Evolutionary conservation across 2,888 invertebrate species (phyloP).

Genomic region (Sisyra terminalis): DNA sequence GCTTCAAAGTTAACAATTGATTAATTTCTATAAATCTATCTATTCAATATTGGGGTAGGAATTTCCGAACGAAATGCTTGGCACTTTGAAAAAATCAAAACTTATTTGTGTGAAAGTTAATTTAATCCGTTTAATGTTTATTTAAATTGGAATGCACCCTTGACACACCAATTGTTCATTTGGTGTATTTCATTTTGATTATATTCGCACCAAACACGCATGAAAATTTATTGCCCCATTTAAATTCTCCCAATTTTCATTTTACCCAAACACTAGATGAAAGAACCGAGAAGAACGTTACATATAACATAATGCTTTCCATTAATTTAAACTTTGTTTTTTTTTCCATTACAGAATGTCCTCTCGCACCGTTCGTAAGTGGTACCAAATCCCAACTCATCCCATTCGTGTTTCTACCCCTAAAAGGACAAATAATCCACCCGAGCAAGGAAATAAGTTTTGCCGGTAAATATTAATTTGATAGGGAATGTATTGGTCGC

Average conservation of each 20-base stretch:
- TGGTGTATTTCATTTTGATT: no score
- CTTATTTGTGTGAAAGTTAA: no score
- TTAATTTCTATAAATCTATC: no score
- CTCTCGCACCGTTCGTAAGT: conserved; percentile 61
- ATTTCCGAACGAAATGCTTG: no score
- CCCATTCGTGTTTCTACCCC: conserved; percentile 71
- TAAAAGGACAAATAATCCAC: conserved; percentile 76
- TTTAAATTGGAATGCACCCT: no score
- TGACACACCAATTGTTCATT: no score
- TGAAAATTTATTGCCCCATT: no score
- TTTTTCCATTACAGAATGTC: conserved; percentile 37
- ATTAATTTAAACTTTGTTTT: conserved; percentile 4
- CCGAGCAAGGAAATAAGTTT: conserved; percentile 76
- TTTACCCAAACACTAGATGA: conserved; percentile 1
- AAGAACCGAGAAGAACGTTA: conserved; percentile 5
- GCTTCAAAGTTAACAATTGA: no score
- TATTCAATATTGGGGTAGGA: no score
- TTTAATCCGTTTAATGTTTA: no score
- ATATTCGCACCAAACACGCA: no score
- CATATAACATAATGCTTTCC: neutral
- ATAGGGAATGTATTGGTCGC: conserved; percentile 9
- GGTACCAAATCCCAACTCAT: conserved; percentile 56
- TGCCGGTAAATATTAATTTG: conserved; percentile 34
- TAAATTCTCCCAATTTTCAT: neutral
- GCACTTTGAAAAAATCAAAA: no score